phyloP scores from a whole-genome alignment of 2,797 vertebrate species.

The Labeo calbasu region DNA sequence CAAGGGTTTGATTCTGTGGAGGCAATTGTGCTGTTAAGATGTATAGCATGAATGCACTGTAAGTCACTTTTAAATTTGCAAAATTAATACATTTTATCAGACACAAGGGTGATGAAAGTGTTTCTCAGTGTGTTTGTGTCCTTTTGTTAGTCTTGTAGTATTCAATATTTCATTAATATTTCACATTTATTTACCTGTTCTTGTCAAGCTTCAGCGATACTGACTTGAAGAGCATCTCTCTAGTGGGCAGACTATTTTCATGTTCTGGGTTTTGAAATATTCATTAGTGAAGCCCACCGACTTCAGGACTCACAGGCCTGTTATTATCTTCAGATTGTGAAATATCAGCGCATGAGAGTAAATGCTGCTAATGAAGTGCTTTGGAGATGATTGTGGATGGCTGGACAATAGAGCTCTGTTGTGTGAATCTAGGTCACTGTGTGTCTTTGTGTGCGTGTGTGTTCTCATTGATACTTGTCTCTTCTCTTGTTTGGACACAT shows the following conservation, averaged over 20 bases:
- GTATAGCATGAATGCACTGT: neutral
- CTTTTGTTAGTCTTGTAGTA: neutral
- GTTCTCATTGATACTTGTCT: neutral
- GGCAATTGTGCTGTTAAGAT: neutral
- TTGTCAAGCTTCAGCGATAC: neutral
- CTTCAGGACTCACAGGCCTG: conserved; percentile 65
- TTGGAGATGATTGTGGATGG: conserved; percentile 65
- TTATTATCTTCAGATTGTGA: conserved; percentile 77
- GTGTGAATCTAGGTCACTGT: conserved; percentile 24
- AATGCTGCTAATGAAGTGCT: conserved; percentile 75
- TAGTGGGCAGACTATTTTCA: conserved; percentile 17
- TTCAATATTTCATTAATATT: neutral
- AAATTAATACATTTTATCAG: neutral
- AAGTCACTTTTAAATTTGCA: neutral
- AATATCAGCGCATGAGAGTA: conserved; percentile 70
- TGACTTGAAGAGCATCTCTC: neutral
- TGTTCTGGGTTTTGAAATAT: conserved; percentile 42
- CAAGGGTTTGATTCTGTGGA: neutral
- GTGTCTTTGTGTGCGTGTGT: conserved; percentile 6
- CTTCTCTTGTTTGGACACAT: neutral
- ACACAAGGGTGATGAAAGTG: neutral
- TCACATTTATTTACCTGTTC: neutral
- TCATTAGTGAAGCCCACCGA: conserved; percentile 47
- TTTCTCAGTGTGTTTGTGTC: neutral
- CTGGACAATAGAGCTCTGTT: conserved; percentile 75